These are phyloP conservation scores for Drosophila siamana DNA, from an alignment of 2,888 invertebrate species.

Conservation along the genomic window DNA sequence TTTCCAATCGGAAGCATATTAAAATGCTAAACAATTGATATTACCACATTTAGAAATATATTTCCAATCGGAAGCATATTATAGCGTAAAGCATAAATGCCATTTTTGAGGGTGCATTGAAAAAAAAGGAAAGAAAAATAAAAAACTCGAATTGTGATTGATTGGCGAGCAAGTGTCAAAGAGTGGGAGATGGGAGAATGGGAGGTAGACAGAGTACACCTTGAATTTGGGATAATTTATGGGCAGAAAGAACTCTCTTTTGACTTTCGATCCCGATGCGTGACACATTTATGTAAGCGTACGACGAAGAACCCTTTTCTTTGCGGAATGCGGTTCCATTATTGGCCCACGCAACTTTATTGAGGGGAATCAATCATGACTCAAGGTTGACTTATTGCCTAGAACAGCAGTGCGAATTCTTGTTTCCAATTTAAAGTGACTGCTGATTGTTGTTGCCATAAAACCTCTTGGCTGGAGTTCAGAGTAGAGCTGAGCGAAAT, in stretches of 20 bases:
- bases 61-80: too few species aligned
- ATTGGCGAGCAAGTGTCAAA: slow-evolving; percentile 59
- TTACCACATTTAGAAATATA: too few species aligned
- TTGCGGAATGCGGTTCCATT: slow-evolving; percentile 28
- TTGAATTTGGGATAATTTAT: slow-evolving; percentile 18
- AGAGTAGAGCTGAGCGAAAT: slow-evolving; percentile 6
- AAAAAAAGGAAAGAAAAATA: slow-evolving; percentile 14
- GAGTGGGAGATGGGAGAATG: not conserved
- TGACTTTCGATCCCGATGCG: not conserved
- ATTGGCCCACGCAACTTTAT: slow-evolving; percentile 51
- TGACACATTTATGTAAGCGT: not conserved
- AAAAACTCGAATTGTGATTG: slow-evolving; percentile 70
- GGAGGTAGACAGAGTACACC: slow-evolving; percentile 9
- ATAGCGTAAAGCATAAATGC: too few species aligned
- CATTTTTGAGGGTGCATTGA: not conserved
- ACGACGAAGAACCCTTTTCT: slow-evolving; percentile 55
- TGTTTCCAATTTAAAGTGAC: slow-evolving; percentile 52
- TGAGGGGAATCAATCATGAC: slow-evolving; percentile 64
- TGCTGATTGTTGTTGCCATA: slow-evolving; percentile 51
- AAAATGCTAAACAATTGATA: too few species aligned
- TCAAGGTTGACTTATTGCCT: slow-evolving; percentile 32
- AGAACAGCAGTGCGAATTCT: slow-evolving; percentile 54
- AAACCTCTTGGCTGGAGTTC: slow-evolving; percentile 25
- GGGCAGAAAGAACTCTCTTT: slow-evolving; percentile 11
- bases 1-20: too few species aligned